Evolutionary conservation across 2,113 vertebrate species (phyloP).

Genomic region (Felis chaus): DNA sequence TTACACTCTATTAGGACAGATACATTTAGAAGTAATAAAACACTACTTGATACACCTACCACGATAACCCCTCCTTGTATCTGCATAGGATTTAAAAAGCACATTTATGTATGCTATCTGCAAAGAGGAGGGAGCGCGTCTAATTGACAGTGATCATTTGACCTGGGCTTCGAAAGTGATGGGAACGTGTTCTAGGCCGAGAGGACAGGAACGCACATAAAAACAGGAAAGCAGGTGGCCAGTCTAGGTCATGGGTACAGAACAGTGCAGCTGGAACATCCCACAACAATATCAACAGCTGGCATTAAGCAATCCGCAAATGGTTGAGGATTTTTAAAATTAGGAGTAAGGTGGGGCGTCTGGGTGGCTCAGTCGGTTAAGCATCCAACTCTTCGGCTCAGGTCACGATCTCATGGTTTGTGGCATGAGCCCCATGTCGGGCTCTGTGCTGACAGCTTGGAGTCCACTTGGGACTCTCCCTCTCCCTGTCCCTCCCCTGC

Average conservation of each 20-base stretch:
- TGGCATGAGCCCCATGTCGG: too few species aligned
- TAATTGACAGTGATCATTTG: background rate
- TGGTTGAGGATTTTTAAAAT: background rate
- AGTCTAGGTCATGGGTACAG: fast-evolving
- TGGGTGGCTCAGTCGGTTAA: too few species aligned
- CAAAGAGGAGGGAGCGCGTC: background rate
- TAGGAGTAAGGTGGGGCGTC: background rate
- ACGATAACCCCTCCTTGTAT: fast-evolving
- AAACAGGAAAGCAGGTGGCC: background rate
- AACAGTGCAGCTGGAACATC: background rate
- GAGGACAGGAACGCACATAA: fast-evolving
- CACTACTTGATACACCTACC: background rate
- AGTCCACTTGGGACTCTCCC: too few species aligned
- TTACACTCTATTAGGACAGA: background rate
- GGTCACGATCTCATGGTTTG: too few species aligned
- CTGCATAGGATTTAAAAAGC: background rate
- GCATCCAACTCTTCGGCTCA: too few species aligned
- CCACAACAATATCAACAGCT: background rate
- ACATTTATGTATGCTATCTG: background rate
- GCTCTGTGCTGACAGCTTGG: too few species aligned
- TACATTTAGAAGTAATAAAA: background rate
- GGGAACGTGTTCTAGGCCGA: fast-evolving
- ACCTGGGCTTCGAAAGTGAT: background rate
- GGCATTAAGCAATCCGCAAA: background rate
- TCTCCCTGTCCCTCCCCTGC: too few species aligned